These are phyloP conservation scores for Palloptera scutellata DNA, from an alignment of 2,888 invertebrate genomes.

Conservation along the genomic window DNA sequence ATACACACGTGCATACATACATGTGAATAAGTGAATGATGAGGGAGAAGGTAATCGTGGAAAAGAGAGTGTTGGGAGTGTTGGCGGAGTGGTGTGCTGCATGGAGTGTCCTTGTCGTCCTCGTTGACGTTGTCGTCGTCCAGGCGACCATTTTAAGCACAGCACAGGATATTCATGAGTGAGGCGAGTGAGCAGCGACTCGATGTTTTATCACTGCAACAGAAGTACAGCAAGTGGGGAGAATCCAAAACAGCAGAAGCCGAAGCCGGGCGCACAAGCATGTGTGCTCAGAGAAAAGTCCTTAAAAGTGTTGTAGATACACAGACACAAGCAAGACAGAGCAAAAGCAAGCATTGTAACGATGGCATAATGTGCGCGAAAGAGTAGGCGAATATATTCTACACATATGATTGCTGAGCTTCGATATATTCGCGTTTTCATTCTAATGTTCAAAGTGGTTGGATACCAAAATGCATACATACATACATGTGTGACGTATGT, in stretches of 20 bases:
- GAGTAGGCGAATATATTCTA: not conserved
- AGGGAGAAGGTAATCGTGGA: too few species aligned
- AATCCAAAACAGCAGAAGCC: not conserved
- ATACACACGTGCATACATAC: not conserved
- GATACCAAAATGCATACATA: not conserved
- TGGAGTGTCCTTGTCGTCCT: constrained; percentile 9
- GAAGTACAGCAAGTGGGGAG: not conserved
- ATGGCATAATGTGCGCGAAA: not conserved
- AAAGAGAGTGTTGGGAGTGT: not conserved
- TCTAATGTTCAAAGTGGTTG: not conserved
- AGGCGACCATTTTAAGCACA: constrained; percentile 59
- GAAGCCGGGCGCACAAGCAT: not conserved
- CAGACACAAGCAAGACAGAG: not conserved
- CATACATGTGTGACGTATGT: constrained; percentile 9
- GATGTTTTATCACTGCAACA: not conserved
- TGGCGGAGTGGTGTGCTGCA: not conserved
- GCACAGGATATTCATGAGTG: constrained; percentile 41
- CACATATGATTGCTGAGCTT: constrained; percentile 31
- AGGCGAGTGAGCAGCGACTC: not conserved
- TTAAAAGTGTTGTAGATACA: not conserved
- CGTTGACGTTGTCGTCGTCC: constrained; percentile 42
- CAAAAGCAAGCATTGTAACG: not conserved
- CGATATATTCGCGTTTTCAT: constrained; percentile 25
- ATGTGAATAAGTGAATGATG: not conserved
- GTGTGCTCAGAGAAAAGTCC: constrained; percentile 8